phyloP scores from a whole-genome alignment of 2,797 vertebrate species.

The Hypotaenidia okinawae region DNA sequence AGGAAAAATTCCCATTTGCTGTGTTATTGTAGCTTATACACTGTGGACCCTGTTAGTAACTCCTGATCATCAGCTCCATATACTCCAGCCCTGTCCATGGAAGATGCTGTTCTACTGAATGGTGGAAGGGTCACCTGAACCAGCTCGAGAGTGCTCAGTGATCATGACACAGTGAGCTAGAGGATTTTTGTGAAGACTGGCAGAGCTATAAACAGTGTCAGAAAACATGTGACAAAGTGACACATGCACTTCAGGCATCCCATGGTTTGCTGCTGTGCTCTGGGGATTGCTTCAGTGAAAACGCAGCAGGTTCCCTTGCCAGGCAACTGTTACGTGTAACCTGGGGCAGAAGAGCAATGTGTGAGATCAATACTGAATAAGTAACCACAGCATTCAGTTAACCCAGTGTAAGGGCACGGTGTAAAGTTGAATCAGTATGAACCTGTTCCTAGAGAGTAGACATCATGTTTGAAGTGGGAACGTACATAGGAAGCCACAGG shows the following conservation, averaged over 20 bases:
- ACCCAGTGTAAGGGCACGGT: not conserved
- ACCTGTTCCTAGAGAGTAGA: not conserved
- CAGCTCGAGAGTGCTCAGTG: not conserved
- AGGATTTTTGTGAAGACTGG: not conserved
- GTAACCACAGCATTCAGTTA: not conserved
- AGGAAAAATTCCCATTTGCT: not conserved
- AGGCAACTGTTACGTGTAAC: not conserved
- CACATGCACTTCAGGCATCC: fast-evolving
- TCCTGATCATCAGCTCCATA: not conserved
- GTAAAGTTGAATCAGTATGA: not conserved
- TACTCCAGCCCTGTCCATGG: not conserved
- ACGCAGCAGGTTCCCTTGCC: not conserved
- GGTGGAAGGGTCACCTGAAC: not conserved
- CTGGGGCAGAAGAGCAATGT: not conserved
- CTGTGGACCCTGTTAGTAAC: not conserved
- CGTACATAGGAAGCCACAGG: not conserved
- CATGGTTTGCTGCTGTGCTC: not conserved
- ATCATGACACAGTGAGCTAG: not conserved
- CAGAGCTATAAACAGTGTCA: not conserved
- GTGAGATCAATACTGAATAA: not conserved
- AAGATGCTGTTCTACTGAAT: not conserved
- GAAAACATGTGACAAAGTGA: not conserved
- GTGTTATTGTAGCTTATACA: not conserved
- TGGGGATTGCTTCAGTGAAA: not conserved
- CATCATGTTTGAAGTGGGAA: not conserved